Evolutionary conservation across 2,797 vertebrate genomes (phyloP).

Genomic region (Meriones psammophilus): DNA sequence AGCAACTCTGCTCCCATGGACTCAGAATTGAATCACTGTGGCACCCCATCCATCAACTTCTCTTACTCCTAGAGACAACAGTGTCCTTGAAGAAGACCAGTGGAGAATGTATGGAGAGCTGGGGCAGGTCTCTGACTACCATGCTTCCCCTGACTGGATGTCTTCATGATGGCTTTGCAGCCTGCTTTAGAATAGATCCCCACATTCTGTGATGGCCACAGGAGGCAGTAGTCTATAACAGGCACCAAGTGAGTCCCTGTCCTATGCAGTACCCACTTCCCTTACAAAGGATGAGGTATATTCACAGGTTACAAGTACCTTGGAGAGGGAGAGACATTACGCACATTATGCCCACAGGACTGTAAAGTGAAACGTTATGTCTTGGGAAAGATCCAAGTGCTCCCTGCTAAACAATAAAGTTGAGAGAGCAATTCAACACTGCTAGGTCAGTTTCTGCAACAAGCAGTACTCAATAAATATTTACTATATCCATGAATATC

Average conservation of each 20-base stretch:
- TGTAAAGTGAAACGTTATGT: neutral
- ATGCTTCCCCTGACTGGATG: neutral
- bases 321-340: neutral
- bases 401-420: neutral
- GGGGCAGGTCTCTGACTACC: neutral
- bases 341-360: neutral
- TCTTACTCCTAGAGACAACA: neutral
- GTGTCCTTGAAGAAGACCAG: neutral
- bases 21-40: neutral
- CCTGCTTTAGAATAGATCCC: neutral
- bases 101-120: neutral
- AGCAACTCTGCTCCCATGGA: neutral
- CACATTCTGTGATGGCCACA: too few species aligned
- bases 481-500: neutral
- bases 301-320: neutral
- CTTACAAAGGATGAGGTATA: neutral
- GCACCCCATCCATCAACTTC: neutral
- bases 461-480: neutral
- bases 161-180: neutral
- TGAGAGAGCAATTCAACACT: neutral
- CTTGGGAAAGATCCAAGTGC: neutral
- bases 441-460: neutral
- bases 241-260: neutral
- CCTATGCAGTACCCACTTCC: neutral
- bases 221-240: neutral